These are phyloP conservation scores for Mesorhabditis sp. DNA, from an alignment of 2,888 invertebrate genomes.

Conservation along the genomic window DNA sequence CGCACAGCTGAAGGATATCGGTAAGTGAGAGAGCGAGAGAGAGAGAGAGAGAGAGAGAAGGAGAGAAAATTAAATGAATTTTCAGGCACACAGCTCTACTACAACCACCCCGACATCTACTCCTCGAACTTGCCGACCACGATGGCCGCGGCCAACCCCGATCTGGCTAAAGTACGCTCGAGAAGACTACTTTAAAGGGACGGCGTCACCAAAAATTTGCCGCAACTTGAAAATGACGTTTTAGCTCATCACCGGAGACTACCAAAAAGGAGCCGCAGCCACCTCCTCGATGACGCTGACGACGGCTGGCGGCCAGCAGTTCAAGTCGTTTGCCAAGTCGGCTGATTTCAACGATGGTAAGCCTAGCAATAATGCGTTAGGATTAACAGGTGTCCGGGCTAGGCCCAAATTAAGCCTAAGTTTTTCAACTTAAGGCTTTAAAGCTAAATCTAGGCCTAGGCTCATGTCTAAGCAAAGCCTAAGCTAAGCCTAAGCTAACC, in stretches of 20 bases:
- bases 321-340: conserved; percentile 80
- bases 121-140: conserved; percentile 68
- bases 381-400: no score
- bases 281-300: conserved; percentile 38
- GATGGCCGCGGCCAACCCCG: conserved; percentile 65
- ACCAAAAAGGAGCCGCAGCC: conserved; percentile 28
- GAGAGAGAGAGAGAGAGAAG: background rate
- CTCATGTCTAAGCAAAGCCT: no score
- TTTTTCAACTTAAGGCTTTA: no score
- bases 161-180: conserved; percentile 59
- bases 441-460: no score
- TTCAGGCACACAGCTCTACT: conserved; percentile 70
- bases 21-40: conserved; percentile 53
- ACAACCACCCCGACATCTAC: conserved; percentile 77
- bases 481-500: no score
- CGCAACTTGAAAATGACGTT: background rate
- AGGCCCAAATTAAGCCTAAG: no score
- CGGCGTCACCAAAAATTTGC: background rate
- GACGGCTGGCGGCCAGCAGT: conserved; percentile 67
- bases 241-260: conserved; percentile 35
- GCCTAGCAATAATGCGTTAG: no score
- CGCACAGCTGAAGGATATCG: conserved; percentile 71
- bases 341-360: conserved; percentile 72
- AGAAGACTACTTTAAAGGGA: background rate
- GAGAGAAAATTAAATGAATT: background rate